Evolutionary conservation across 2,797 vertebrate genomes (phyloP).

Genomic region (Falco novaeseelandiae): DNA sequence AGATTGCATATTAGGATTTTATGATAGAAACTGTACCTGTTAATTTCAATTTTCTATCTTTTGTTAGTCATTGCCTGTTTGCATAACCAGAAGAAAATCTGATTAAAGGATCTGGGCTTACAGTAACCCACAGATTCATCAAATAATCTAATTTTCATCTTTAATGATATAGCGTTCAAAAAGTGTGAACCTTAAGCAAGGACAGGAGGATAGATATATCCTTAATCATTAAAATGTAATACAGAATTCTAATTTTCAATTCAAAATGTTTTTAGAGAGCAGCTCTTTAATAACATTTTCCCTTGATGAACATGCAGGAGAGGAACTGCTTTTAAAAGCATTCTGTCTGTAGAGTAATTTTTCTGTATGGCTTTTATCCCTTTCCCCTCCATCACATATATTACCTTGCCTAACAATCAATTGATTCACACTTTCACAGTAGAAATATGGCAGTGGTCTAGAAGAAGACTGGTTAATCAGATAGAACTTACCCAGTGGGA

Average conservation of each 20-base stretch:
- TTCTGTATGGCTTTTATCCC: background rate
- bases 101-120: background rate
- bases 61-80: background rate
- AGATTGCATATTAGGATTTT: background rate
- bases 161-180: background rate
- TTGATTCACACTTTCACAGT: background rate
- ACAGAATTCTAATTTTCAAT: background rate
- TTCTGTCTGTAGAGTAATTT: background rate
- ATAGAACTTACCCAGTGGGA: background rate
- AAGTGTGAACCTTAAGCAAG: background rate
- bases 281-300: background rate
- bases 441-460: background rate
- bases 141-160: background rate
- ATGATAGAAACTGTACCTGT: background rate
- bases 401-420: background rate
- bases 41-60: background rate
- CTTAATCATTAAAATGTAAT: background rate
- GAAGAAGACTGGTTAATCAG: background rate
- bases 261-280: background rate
- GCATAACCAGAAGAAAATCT: background rate
- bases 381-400: background rate
- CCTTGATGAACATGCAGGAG: background rate
- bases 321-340: background rate
- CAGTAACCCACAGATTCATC: background rate
- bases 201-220: background rate